Base-by-base conservation (phyloP, 2,888 invertebrate genomes). In the Iselma pallidipennis region DNA sequence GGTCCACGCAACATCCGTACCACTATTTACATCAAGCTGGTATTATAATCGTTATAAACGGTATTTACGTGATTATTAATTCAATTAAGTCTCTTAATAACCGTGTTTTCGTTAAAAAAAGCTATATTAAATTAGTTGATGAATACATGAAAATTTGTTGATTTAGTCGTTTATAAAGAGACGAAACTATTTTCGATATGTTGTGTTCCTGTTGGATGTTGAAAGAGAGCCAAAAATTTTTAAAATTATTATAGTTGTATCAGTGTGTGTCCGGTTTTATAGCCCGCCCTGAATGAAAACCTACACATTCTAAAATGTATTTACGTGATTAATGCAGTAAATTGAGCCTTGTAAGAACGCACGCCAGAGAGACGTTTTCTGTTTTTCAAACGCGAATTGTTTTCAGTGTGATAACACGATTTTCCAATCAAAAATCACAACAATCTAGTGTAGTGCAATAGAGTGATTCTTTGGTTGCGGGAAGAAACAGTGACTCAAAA, bases 311-410 rank as follows among this genome's bases (percentile, higher is more conserved):
- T 78, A 77, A 72, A 77, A 77, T 37, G 79, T 80, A 81, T 82
- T 80, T 80, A 80, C 80, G 78, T 81, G 81, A 82, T 82, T 81
- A 81, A 82, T 81, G 78, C 81, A 81, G 80, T 79, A 79, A 82
- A 81, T 80, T 81, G 80, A 81, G 76, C 74, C 80, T 76, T 79
- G 80, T 76, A 77, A 76, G 75, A 73, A 74, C 16, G 7, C n/a
- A 37, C 7, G 19, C 16, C 9, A 42, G 19, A 71, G 73, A 77
- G 76, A 75, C 74, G 75, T 73, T 75, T 74, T 72, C 70, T 72
- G 69, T 59, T 65, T n/a, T n/a, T n/a, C n/a, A n/a, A n/a, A 62
- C 65, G 68, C 70, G 66, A 56, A 62, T 60, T 57, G 51, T 57
- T 55, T 53, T 37, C n/a, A n/a, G n/a, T n/a, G n/a, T n/a, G n/a